Base-by-base conservation (phyloP, 2,888 invertebrate species). In the Clunio marinus region DNA sequence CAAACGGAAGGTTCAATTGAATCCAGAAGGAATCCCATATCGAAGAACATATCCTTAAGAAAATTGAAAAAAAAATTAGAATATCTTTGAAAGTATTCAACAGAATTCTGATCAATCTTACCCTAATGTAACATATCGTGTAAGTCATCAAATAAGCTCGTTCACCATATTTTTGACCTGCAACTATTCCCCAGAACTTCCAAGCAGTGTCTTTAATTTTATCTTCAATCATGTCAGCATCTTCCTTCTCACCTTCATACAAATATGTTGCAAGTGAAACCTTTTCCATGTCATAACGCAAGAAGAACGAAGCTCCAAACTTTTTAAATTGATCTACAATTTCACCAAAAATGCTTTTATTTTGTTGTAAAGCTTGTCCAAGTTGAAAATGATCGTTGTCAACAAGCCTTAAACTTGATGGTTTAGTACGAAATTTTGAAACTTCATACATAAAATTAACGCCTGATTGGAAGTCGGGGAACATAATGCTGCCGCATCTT, bases 351-450 rank as follows among this genome's bases (percentile, higher is more conserved):
- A 1, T 17, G 8, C 5, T 7, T 15, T 24, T 15, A 28, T 58
- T 58, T 2, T 58, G 24, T 25, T 27, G 57, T 2, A 58, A n/a
- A 2, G 27, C 7, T 15, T 58, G 8, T 2, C 57, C 57, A 8
- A 58, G 13, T 28, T 58, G 57, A 28, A 58, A 58, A 15, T 58
- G 60, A 24, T 1, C n/a, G n/a, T 60, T 60, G n/a, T 60, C 60
- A 2, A 60, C 37, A 1, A 60, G 5, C 13, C 60, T 35, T 15
- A 60, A 60, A 24, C 37, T 41, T 13, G 60, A 41, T 24, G 41
- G 37, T 22, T 60, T 60, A 5, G 10, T 1, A 13, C 22, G 20
- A 7, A 37, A 60, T 24, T 41, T 60, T 10, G 22, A 22, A n/a
- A 60, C 37, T 37, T 60, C 60, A n/a, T 41, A 24, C 41, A 60